A percentile compares a stretch with the other conserved stretches of the same genome.
phyloP scores from a whole-genome alignment of 92 coral and sea anemone species.

The Siderastrea radians region DNA sequence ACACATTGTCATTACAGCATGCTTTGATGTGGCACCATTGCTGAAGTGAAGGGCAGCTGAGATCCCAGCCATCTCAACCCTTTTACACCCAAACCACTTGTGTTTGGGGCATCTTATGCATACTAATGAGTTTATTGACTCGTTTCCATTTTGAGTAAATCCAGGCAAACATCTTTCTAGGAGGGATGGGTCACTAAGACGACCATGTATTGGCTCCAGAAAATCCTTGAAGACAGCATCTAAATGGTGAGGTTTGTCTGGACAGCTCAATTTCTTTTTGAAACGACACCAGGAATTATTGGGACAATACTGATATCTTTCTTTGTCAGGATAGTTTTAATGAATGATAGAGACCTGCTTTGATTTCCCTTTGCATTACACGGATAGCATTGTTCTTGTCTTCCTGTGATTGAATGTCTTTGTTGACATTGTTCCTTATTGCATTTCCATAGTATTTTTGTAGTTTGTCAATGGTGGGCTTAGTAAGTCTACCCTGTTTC shows the following conservation, averaged over 20 bases:
- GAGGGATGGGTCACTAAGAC: conserved; percentile 37
- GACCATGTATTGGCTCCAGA: conserved; percentile 31
- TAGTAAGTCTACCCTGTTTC: conserved; percentile 25
- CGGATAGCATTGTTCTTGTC: background rate
- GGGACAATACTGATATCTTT: conserved; percentile 40
- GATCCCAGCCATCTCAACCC: conserved; percentile 45
- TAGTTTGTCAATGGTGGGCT: conserved; percentile 37
- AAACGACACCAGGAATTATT: conserved; percentile 43
- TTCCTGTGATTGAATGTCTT: background rate
- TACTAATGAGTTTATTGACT: conserved; percentile 50
- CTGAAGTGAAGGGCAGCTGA: conserved; percentile 51
- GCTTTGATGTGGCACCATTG: conserved; percentile 45
- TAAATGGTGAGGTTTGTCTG: conserved; percentile 52
- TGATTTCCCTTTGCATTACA: background rate
- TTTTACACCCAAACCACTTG: conserved; percentile 37
- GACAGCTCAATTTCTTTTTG: conserved; percentile 15
- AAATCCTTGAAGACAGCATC: conserved; percentile 33
- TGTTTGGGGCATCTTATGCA: conserved; percentile 63
- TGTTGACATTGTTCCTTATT: conserved; percentile 47
- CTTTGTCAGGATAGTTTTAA: too few species aligned
- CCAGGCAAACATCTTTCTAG: conserved; percentile 52
- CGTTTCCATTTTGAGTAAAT: conserved; percentile 55
- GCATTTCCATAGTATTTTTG: conserved; percentile 60
- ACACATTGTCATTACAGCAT: conserved; percentile 40
- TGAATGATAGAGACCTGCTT: background rate